Percentiles rank a stretch among this genome's conserved stretches.
Conservation (phyloP, 2,888 invertebrate genomes). For the Tillus elongatus region DNA sequence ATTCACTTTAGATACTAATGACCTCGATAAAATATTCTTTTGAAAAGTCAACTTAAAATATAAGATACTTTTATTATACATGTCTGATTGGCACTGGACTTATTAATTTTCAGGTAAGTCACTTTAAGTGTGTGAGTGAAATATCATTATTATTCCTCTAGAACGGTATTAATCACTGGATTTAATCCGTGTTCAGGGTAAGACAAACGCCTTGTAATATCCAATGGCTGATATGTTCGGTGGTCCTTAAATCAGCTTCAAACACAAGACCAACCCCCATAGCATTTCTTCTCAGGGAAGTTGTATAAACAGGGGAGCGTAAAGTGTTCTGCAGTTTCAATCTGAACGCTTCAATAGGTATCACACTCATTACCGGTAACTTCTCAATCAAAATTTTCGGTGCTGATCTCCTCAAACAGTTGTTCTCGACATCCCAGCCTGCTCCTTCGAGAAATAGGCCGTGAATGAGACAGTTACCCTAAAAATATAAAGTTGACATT, state of each 20-base stretch:
- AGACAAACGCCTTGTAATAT: slow-evolving; percentile 83
- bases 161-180: too few species aligned
- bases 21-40: too few species aligned
- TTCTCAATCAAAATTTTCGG: slow-evolving; percentile 80
- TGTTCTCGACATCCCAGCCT: slow-evolving; percentile 66
- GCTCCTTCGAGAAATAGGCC: slow-evolving; percentile 84
- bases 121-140: too few species aligned
- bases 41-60: too few species aligned
- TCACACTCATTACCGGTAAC: slow-evolving; percentile 74
- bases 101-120: too few species aligned
- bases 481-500: too few species aligned
- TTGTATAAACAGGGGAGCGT: slow-evolving; percentile 82
- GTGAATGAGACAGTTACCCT: slow-evolving; percentile 67
- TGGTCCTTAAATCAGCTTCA: slow-evolving; percentile 75
- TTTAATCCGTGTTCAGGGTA: slow-evolving; percentile 71
- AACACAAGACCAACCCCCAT: slow-evolving; percentile 89
- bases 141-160: too few species aligned
- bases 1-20: too few species aligned
- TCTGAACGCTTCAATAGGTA: slow-evolving; percentile 75
- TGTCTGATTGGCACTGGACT: too few species aligned
- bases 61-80: too few species aligned
- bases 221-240: slow-evolving; percentile 82
- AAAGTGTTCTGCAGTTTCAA: slow-evolving; percentile 82
- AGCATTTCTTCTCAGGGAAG: slow-evolving; percentile 75
- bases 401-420: slow-evolving; percentile 62